These are phyloP conservation scores for Odontophorus gujanensis DNA, from an alignment of 2,113 vertebrate genomes.

Conservation along the genomic window DNA sequence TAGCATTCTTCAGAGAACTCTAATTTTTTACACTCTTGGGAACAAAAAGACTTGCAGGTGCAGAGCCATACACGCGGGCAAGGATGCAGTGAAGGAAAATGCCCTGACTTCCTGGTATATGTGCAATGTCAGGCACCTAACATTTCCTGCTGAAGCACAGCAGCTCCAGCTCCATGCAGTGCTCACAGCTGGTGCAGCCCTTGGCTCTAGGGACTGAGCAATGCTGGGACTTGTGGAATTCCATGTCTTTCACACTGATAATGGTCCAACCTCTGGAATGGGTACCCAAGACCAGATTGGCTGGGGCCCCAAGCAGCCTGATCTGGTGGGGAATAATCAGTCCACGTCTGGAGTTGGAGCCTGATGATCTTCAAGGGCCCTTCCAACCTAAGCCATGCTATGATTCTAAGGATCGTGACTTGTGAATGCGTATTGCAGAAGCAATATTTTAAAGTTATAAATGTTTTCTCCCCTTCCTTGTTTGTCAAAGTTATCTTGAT, in stretches of 20 bases:
- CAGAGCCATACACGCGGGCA: not conserved
- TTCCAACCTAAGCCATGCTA: too few species aligned
- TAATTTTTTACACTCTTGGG: not conserved
- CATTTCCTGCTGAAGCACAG: not conserved
- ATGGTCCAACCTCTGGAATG: not conserved
- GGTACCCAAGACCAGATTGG: too few species aligned
- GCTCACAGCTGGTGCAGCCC: not conserved
- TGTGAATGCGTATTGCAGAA: not conserved
- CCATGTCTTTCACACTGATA: not conserved
- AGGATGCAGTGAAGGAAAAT: not conserved
- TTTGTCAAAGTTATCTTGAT: slow-evolving; percentile 48
- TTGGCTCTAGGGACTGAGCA: not conserved
- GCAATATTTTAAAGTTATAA: not conserved
- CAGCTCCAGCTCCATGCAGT: not conserved
- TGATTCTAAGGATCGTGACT: not conserved
- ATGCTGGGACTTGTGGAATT: not conserved
- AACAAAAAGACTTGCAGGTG: not conserved
- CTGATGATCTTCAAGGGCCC: too few species aligned
- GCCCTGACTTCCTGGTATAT: not conserved
- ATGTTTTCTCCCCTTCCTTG: not conserved
- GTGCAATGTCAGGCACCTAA: not conserved
- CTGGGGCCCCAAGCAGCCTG: too few species aligned
- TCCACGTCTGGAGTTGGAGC: too few species aligned
- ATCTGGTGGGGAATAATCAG: too few species aligned
- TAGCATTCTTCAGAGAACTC: not conserved